Conservation (phyloP, 2,888 invertebrate species). For the Tromatobia lineatoria region DNA sequence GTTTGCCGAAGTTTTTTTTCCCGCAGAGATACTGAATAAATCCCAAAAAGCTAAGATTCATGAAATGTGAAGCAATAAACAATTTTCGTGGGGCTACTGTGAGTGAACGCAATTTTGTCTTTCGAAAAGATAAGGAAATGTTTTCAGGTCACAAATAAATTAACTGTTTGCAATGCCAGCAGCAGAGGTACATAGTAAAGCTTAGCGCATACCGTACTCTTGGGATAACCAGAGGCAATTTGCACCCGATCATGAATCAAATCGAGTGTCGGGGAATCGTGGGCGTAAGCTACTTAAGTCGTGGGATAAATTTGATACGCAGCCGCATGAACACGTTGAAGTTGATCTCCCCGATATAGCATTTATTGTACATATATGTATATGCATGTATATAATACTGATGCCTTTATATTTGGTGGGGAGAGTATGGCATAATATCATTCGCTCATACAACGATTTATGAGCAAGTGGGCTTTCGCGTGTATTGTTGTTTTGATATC, state of each 20-base stretch:
- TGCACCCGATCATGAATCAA: conserved; percentile 54
- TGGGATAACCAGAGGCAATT: conserved; percentile 50
- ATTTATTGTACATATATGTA: conserved; percentile 6
- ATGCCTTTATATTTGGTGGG: background rate
- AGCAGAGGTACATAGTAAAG: background rate
- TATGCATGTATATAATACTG: background rate
- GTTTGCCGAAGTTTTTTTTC: no score
- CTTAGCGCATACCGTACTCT: background rate
- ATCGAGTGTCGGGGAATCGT: conserved; percentile 56
- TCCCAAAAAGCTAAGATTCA: background rate
- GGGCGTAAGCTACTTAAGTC: conserved; percentile 65
- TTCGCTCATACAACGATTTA: conserved; percentile 35
- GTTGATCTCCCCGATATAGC: conserved; percentile 44
- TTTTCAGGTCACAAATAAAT: background rate
- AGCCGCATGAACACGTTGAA: conserved; percentile 49
- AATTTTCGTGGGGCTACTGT: background rate
- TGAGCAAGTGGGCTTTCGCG: conserved; percentile 27
- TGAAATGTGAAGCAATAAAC: background rate
- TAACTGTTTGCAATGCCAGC: conserved; percentile 1
- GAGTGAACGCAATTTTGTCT: no score
- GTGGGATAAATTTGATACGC: conserved; percentile 50
- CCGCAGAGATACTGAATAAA: background rate
- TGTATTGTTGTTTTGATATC: conserved; percentile 28
- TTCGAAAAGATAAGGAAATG: background rate
- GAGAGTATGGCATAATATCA: background rate